phyloP scores from a whole-genome alignment of 2,113 vertebrate genomes.

The Balaeniceps rex region DNA sequence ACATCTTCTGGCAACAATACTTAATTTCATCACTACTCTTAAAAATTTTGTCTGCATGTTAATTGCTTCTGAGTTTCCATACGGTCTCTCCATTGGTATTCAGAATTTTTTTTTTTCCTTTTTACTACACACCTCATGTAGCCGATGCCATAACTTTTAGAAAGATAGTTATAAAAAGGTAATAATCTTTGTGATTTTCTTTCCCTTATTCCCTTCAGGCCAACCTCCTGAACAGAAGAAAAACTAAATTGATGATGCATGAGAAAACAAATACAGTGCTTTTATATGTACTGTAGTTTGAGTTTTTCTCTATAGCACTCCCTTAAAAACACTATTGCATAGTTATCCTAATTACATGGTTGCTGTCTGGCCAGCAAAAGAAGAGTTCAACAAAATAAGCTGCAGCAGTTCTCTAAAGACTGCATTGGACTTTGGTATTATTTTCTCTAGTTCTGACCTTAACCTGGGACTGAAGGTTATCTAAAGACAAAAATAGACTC shows the following conservation, averaged over 20 bases:
- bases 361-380: constrained; percentile 30
- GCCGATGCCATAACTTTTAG: constrained; percentile 33
- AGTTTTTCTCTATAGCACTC: not conserved
- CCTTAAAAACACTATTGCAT: not conserved
- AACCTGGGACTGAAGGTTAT: constrained; percentile 21
- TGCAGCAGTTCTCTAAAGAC: constrained; percentile 27
- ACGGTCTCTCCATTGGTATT: constrained; percentile 18
- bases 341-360: constrained; percentile 38
- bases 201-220: constrained; percentile 32
- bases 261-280: constrained; percentile 50
- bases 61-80: constrained; percentile 54
- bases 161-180: constrained; percentile 61
- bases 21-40: constrained; percentile 68
- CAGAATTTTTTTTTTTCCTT: not conserved
- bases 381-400: constrained; percentile 20
- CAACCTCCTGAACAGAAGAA: constrained; percentile 39
- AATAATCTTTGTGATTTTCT: constrained; percentile 60
- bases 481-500: not conserved
- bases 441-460: constrained; percentile 39
- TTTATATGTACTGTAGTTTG: constrained; percentile 35
- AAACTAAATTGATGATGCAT: constrained; percentile 43
- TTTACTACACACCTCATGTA: constrained; percentile 41
- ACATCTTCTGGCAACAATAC: constrained; percentile 59
- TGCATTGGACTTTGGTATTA: not conserved
- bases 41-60: constrained; percentile 54